Conservation (phyloP, 1,140 invertebrate species). For the Arion vulgaris region DNA sequence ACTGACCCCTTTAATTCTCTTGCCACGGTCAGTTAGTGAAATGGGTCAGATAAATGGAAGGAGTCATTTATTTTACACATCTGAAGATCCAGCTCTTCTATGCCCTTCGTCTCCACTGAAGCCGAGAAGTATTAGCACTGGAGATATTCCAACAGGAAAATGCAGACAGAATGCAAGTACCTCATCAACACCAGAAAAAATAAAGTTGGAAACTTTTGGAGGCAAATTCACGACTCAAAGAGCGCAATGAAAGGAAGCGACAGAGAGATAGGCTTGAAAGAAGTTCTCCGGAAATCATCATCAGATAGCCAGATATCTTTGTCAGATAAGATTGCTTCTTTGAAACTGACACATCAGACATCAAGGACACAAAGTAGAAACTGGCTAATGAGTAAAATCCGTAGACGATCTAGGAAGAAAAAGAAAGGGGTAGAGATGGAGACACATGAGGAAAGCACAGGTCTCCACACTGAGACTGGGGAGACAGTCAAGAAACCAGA, state of each 20-base stretch:
- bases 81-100: slow-evolving; percentile 18
- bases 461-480: neutral
- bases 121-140: slow-evolving; percentile 32
- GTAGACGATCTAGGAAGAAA: slow-evolving; percentile 15
- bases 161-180: neutral
- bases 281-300: slow-evolving; percentile 23
- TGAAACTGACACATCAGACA: neutral
- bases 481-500: neutral
- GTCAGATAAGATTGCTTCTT: neutral
- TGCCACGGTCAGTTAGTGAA: slow-evolving; percentile 35
- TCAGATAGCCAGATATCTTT: slow-evolving; percentile 26
- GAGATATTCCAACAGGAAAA: slow-evolving; percentile 3
- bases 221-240: slow-evolving; percentile 9
- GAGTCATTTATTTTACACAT: neutral
- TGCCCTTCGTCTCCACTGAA: neutral
- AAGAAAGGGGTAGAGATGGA: slow-evolving; percentile 1
- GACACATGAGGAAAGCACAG: neutral
- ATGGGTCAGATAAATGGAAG: neutral
- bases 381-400: slow-evolving; percentile 34
- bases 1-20: neutral
- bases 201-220: neutral
- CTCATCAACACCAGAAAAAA: neutral
- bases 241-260: neutral
- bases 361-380: neutral
- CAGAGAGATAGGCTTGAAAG: neutral